Evolutionary conservation across 2,113 vertebrate genomes (phyloP), one percentile per base, ranked within the genome.

Genomic region (Martes martes): DNA sequence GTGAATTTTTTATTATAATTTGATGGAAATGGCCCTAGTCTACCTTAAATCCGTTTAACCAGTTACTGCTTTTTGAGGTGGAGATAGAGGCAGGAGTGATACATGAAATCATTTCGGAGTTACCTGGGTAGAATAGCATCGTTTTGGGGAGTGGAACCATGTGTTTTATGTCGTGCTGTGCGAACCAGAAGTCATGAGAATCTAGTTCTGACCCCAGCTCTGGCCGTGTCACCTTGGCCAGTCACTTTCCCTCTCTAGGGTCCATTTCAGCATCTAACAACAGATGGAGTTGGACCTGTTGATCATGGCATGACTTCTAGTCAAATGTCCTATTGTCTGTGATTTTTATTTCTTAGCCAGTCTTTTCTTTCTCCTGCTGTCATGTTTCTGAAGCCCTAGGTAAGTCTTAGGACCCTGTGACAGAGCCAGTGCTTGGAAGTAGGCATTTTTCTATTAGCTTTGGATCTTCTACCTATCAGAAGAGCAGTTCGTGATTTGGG

Each of bases 1-100:
- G 45, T 69, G 65, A 88, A 67, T 84, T 87, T 76, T 84, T 97
- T 81, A 61, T 67, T 96, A 23, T 61, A 65, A 74, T 82, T 97
- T 90, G 47, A 36, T 89, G 39, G 39, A 96, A 93, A 59, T 5
- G 83, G 28, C 47, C 42, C 24, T 94, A 6, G 4, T 94, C 65
- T 85, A n/a, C 76, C 26, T 91, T 95, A 83, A 73, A 63, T 78
- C 76, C 39, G 52, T 90, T 67, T 57, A 80, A 55, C 65, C 55
- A 81, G 33, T 57, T 83, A 28, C n/a, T 97, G 8, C 80, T 86
- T 47, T 59, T 63, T 59, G 26, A 92, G 36, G 23, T 86, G 16
- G 61, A 90, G 73, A 26, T 59, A 91, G 63, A 84, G 31, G 33
- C 18, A 31, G 4, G 63, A 50, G 61, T 89, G 86, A 71, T 5